A percentile compares a stretch with the other conserved stretches of the same genome.
These are phyloP conservation scores for Xestia rhomboidea DNA, from an alignment of 2,888 invertebrate species.

Conservation along the genomic window DNA sequence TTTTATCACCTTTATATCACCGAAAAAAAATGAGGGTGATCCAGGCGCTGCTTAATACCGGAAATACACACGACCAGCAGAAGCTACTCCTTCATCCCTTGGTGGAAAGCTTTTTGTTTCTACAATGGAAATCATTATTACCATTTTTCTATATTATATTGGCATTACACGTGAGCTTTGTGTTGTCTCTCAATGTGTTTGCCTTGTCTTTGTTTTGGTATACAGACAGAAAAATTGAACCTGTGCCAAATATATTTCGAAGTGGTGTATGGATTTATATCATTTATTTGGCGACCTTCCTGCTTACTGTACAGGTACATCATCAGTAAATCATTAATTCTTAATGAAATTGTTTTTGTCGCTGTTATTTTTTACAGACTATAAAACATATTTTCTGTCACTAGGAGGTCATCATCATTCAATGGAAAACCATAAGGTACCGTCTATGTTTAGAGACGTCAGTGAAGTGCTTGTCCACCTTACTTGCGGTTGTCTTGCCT, in stretches of 20 bases:
- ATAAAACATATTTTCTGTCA: constrained; percentile 21
- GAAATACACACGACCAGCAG: constrained; percentile 80
- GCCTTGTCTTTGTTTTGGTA: constrained; percentile 65
- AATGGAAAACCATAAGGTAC: constrained; percentile 77
- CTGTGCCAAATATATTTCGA: constrained; percentile 4
- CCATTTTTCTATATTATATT: constrained; percentile 85
- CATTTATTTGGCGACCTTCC: constrained; percentile 2
- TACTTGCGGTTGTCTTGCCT: background rate
- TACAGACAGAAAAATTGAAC: constrained; percentile 25
- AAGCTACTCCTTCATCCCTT: constrained; percentile 87
- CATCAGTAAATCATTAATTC: background rate
- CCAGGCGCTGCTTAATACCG: constrained; percentile 83
- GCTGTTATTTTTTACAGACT: background rate
- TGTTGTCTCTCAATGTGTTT: constrained; percentile 82
- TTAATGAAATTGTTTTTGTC: background rate
- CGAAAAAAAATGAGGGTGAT: constrained; percentile 85
- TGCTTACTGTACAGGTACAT: constrained; percentile 36
- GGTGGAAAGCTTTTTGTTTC: constrained; percentile 86
- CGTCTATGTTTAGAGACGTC: background rate
- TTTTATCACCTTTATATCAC: constrained; percentile 75
- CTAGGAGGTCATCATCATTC: constrained; percentile 87
- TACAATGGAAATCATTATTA: constrained; percentile 87
- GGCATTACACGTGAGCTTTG: constrained; percentile 81
- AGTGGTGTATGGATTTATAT: constrained; percentile 19
- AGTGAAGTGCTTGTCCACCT: background rate